phyloP scores from a whole-genome alignment of 2,113 vertebrate genomes.

The Pardalotus punctatus region DNA sequence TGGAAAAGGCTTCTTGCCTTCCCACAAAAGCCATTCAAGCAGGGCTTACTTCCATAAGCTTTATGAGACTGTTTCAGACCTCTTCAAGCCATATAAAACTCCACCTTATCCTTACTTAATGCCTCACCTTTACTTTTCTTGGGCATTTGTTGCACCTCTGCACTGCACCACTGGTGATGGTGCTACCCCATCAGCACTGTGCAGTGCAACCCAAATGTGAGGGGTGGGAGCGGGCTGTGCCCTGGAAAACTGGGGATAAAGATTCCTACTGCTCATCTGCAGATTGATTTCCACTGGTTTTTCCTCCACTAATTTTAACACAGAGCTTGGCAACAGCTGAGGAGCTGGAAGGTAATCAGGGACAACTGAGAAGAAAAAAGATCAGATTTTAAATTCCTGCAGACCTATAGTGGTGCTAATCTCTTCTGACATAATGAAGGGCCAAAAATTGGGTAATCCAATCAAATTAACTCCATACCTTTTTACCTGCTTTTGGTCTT shows the following conservation, averaged over 20 bases:
- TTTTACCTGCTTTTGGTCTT: background rate
- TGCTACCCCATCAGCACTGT: background rate
- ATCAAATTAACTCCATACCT: background rate
- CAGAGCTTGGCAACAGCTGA: background rate
- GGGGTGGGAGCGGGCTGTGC: fast-evolving
- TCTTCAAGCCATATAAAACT: background rate
- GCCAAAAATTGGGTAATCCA: background rate
- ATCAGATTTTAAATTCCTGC: background rate
- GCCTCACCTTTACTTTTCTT: background rate
- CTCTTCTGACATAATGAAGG: background rate
- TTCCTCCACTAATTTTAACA: background rate
- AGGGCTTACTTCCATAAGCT: background rate
- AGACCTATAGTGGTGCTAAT: background rate
- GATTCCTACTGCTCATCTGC: background rate
- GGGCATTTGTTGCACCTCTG: background rate
- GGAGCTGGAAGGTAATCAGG: background rate
- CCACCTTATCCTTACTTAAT: background rate
- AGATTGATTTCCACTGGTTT: background rate
- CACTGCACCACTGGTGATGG: background rate
- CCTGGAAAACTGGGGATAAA: background rate
- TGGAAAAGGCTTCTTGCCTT: background rate
- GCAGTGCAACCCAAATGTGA: fast-evolving
- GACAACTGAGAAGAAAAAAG: background rate
- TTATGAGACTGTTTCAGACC: background rate
- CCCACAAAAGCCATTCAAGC: background rate